These are phyloP conservation scores for Camponotus vicinus DNA, from an alignment of 1,140 invertebrate species.

Conservation along the genomic window DNA sequence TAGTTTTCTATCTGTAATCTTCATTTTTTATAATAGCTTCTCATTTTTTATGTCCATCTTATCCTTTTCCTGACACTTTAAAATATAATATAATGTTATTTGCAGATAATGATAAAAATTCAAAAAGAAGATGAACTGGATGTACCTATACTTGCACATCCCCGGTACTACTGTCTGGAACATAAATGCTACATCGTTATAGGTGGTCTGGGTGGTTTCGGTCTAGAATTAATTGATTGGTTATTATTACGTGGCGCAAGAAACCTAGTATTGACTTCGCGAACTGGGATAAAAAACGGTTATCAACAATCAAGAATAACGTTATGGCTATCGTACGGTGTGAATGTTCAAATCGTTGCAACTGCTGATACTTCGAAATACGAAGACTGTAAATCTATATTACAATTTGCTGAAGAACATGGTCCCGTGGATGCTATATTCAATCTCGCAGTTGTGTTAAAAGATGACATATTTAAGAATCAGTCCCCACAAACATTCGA, in stretches of 20 bases:
- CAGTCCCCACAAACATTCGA: constrained; percentile 86
- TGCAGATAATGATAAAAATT: constrained; percentile 88
- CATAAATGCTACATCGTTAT: constrained; percentile 85
- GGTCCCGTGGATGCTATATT: constrained; percentile 92
- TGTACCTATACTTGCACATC: constrained; percentile 82
- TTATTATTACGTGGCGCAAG: constrained; percentile 90
- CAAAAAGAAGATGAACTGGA: constrained; percentile 78
- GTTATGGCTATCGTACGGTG: constrained; percentile 87
- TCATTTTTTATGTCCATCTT: no score
- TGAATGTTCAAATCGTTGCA: constrained; percentile 84
- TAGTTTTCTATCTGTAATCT: no score
- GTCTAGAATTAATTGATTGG: constrained; percentile 92
- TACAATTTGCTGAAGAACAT: constrained; percentile 87
- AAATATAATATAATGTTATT: not conserved
- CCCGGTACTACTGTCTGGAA: constrained; percentile 86
- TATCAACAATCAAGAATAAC: constrained; percentile 88
- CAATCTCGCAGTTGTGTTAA: constrained; percentile 90
- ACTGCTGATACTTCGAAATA: constrained; percentile 84
- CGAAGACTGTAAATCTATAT: constrained; percentile 86
- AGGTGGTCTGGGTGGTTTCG: constrained; percentile 93
- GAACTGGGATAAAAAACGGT: constrained; percentile 89
- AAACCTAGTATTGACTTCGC: constrained; percentile 91
- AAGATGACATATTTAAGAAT: constrained; percentile 86
- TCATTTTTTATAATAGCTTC: no score
- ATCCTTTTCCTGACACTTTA: no score